Evolutionary conservation across 2,888 invertebrate genomes (phyloP).

Genomic region (Vanessa cardui): DNA sequence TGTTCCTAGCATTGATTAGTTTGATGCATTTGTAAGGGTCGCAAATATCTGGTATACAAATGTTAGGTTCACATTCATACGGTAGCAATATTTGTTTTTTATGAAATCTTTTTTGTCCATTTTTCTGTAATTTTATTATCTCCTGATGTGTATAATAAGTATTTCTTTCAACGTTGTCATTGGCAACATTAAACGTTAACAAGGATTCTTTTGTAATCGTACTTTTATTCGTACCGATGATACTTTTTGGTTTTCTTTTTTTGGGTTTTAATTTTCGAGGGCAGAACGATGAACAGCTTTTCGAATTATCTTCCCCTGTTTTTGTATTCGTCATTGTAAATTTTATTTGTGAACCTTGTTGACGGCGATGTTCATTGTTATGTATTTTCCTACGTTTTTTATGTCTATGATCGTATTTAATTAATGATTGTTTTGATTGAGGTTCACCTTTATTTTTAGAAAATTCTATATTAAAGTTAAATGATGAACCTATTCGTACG

Average conservation of each 20-base stretch:
- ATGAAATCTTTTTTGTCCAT: slow-evolving; percentile 15
- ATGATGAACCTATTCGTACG: slow-evolving; percentile 51
- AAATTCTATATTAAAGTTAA: slow-evolving; percentile 52
- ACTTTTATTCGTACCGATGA: slow-evolving; percentile 13
- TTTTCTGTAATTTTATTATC: slow-evolving; percentile 20
- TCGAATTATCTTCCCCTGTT: slow-evolving; percentile 42
- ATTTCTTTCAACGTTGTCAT: slow-evolving; percentile 12
- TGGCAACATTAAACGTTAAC: slow-evolving; percentile 27
- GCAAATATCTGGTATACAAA: slow-evolving; percentile 50
- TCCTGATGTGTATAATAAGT: slow-evolving; percentile 15
- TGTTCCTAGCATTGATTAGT: slow-evolving; percentile 44
- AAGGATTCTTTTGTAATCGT: slow-evolving; percentile 36
- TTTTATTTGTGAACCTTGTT: slow-evolving; percentile 23
- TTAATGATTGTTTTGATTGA: slow-evolving; percentile 4
- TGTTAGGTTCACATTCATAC: slow-evolving; percentile 51
- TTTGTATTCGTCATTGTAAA: slow-evolving; percentile 21
- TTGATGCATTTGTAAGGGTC: slow-evolving; percentile 49
- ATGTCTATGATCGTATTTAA: slow-evolving; percentile 10
- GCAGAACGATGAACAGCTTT: slow-evolving; percentile 50
- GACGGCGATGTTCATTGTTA: slow-evolving; percentile 3
- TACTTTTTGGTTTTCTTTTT: slow-evolving; percentile 31
- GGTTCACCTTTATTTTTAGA: slow-evolving; percentile 43
- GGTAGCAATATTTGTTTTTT: slow-evolving; percentile 39
- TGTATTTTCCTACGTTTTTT: slow-evolving; percentile 6
- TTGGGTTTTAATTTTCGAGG: slow-evolving; percentile 48